A percentile compares a stretch with the other conserved stretches of the same genome.
These are phyloP conservation scores for Craseonycteris thonglongyai DNA, from an alignment of 2,113 vertebrate species.

Conservation along the genomic window DNA sequence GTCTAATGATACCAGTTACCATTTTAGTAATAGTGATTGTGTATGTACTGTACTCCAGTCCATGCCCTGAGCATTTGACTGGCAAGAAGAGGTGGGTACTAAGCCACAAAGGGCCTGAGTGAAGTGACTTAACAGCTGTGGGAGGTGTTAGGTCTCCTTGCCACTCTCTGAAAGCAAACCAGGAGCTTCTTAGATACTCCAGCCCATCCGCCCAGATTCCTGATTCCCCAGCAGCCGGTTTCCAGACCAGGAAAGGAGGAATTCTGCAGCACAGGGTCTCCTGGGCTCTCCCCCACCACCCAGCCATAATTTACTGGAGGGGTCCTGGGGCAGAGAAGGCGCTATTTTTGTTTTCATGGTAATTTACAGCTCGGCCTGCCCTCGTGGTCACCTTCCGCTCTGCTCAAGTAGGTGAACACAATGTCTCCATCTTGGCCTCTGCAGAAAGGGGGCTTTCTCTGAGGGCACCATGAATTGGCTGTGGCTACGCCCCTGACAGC, in stretches of 20 bases:
- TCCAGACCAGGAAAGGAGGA: neutral
- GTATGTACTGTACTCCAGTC: neutral
- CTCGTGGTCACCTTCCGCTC: constrained; percentile 79
- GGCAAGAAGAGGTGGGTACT: neutral
- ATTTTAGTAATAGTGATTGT: neutral
- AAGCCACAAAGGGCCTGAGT: neutral
- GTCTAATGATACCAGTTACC: neutral
- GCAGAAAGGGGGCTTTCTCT: constrained; percentile 75
- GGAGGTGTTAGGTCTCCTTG: no score
- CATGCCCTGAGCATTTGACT: neutral
- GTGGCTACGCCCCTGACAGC: constrained; percentile 74
- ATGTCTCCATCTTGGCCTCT: constrained; percentile 76
- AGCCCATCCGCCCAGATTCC: neutral
- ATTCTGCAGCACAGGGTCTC: neutral
- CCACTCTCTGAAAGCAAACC: neutral
- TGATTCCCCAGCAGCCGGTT: accelerated
- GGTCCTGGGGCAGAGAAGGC: neutral
- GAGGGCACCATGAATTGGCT: constrained; percentile 74
- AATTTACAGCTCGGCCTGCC: constrained; percentile 78
- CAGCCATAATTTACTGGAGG: neutral
- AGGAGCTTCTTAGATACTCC: accelerated
- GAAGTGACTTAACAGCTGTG: accelerated
- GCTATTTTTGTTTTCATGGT: constrained; percentile 73
- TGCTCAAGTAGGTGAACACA: constrained; percentile 81
- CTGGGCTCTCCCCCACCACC: neutral